Base-by-base conservation (phyloP, 2,113 vertebrate genomes). In the Dromiciops gliroides region DNA sequence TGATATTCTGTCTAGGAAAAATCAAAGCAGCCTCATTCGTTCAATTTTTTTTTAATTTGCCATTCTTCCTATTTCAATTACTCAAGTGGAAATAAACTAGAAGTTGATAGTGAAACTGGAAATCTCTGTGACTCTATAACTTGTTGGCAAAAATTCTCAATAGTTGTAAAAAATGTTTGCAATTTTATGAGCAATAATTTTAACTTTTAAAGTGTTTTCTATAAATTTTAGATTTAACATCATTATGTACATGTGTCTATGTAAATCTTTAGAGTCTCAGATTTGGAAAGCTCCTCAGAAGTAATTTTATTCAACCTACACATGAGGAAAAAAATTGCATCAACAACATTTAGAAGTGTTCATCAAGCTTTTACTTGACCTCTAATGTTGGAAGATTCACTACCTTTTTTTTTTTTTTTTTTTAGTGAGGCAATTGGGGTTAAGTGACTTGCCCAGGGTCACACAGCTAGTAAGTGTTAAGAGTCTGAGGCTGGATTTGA, bases 121-220 rank as follows among this genome's bases (percentile, higher is more conserved):
- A 95, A 75, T 95, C n/a, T 10, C 56, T 94, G 26, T 90, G 3
- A n/a, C n/a, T 95, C 75, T 67, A 51, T 93, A 94, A 50, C 89
- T 48, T 94, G 31, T 28, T 67, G 16, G 7, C 90, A 91, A 4
- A 91, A 89, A 12, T 94, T 95, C 56, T 48, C 48, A 91, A 52
- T 90, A 12, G n/a, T 50, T 94, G 0, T 89, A 92, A 95, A 96
- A 93, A 92, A 44, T 93, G 8, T 92, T 50, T 92, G 83, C 91
- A 22, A 96, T 93, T 97, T 93, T 94, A 49, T 0, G 50, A 94
- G 89, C 89, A 94, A 95, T 94, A 75, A 93, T 93, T 67, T 50
- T 93, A 96, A 89, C 1, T 8, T 91, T 91, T 49, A 93, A 91
- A 90, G 56, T 95, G 48, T 95, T 95, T 89, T 89, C 25, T 93